phyloP scores from a whole-genome alignment of 2,797 vertebrate species.

The Acipenser ruthenus region DNA sequence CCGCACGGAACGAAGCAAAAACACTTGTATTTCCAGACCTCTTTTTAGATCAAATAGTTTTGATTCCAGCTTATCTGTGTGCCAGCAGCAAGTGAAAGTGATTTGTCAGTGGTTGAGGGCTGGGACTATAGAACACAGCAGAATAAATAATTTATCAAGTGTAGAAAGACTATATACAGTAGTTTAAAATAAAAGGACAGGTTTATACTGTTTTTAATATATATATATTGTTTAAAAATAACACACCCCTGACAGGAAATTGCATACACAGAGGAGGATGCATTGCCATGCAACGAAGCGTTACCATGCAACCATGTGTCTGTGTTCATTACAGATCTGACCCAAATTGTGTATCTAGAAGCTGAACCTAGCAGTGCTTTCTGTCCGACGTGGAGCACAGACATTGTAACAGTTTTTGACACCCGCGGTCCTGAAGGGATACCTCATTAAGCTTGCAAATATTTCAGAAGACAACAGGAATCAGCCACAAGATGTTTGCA shows the following conservation, averaged over 20 bases:
- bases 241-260: constrained; percentile 12
- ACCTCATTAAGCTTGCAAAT: not conserved
- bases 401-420: not conserved
- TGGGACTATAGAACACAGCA: not conserved
- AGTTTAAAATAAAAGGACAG: no score
- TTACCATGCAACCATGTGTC: constrained; percentile 10
- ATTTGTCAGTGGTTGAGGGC: not conserved
- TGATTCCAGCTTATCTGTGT: not conserved
- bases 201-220: no score
- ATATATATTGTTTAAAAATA: no score
- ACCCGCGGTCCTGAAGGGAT: not conserved
- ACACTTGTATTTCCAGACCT: not conserved
- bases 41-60: not conserved
- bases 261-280: constrained; percentile 12
- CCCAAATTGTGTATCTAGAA: constrained; percentile 31
- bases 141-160: no score
- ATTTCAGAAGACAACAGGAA: not conserved
- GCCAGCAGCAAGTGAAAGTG: not conserved
- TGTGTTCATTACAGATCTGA: constrained; percentile 27
- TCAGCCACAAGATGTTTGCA: not conserved
- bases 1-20: no score
- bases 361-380: constrained; percentile 11
- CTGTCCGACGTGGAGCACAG: constrained; percentile 1
- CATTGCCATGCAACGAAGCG: constrained; percentile 22
- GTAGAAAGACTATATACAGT: no score